Conservation (phyloP, 2,113 vertebrate genomes). For the Notarius quadriscutis region DNA sequence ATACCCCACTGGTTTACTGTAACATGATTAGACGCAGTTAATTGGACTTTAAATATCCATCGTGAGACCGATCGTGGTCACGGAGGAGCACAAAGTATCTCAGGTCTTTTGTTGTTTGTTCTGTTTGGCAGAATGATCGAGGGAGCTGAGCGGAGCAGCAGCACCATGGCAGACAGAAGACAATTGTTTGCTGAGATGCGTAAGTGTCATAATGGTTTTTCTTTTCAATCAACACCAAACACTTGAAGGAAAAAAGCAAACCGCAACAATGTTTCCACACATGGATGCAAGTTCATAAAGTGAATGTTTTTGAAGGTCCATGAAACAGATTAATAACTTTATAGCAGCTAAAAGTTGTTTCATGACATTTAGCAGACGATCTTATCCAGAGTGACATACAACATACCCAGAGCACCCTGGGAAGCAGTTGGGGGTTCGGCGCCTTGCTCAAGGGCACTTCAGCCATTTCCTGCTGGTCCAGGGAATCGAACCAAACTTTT, state of each 20-base stretch:
- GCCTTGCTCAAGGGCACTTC: too few relatives aligned
- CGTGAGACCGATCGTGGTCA: not conserved
- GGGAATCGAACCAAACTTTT: too few relatives aligned
- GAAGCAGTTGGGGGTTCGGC: too few relatives aligned
- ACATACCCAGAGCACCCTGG: too few relatives aligned
- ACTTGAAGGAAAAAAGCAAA: not conserved
- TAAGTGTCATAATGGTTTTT: conserved; percentile 74
- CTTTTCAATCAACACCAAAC: not conserved
- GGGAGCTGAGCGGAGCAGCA: conserved; percentile 83
- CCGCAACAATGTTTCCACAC: not conserved
- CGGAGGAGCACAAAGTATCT: conserved; percentile 69
- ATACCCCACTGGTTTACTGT: not conserved
- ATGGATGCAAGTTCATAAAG: not conserved
- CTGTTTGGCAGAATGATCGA: conserved; percentile 91
- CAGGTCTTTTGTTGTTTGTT: conserved; percentile 64
- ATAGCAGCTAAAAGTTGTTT: not conserved
- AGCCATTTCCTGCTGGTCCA: too few relatives aligned
- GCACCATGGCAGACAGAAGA: conserved; percentile 98
- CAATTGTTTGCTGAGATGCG: conserved; percentile 99
- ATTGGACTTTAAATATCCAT: not conserved
- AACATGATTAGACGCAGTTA: not conserved
- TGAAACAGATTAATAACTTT: too few relatives aligned
- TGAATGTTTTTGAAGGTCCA: not conserved
- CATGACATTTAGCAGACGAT: too few relatives aligned
- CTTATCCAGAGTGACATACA: too few relatives aligned